These are phyloP conservation scores for Pegea sp. DNA, from an alignment of 23 tunicate genomes.

Conservation along the genomic window DNA sequence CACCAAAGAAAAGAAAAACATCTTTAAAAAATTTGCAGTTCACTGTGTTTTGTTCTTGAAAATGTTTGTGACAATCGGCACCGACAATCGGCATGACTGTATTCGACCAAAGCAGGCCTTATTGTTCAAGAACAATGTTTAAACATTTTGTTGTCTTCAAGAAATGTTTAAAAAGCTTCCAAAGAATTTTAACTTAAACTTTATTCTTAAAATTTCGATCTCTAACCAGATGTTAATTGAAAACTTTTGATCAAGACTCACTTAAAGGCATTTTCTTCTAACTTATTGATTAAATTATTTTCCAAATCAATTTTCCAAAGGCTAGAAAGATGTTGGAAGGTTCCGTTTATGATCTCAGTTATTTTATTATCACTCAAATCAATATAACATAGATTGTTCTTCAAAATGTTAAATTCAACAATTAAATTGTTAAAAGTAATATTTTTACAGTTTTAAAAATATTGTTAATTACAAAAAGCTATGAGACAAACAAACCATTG, in stretches of 20 bases:
- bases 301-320: constrained; percentile 15
- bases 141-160: no score
- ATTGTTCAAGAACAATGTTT: no score
- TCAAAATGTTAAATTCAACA: constrained; percentile 5
- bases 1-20: no score
- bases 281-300: constrained; percentile 18
- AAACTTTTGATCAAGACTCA: constrained; percentile 8
- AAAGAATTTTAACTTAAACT: background rate
- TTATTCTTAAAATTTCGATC: background rate
- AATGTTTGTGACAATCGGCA: no score
- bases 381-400: constrained; percentile 20
- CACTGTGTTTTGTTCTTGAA: no score
- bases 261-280: constrained; percentile 64
- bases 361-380: constrained; percentile 61
- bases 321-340: constrained; percentile 8
- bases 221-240: background rate
- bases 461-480: background rate
- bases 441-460: background rate
- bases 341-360: constrained; percentile 12
- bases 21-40: no score
- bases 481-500: constrained; percentile 1
- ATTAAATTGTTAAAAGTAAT: background rate
- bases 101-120: no score
- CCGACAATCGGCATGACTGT: no score
- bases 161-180: background rate